Evolutionary conservation across 2,888 invertebrate species (phyloP), one percentile per base, ranked within the genome.

Genomic region (Timandra comae): DNA sequence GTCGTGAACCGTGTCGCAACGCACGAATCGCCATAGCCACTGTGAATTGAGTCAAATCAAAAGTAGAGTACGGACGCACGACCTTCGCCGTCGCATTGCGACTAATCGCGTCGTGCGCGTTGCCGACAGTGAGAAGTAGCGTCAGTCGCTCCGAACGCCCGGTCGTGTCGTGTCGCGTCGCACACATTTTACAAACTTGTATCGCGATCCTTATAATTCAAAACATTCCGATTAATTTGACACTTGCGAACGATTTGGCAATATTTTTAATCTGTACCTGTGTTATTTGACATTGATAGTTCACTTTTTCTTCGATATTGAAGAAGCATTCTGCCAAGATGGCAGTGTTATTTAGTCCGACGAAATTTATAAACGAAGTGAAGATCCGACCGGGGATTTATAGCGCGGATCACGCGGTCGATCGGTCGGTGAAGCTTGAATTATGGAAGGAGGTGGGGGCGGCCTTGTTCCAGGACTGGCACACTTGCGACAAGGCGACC

Each of bases 361-460:
- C 65, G 9, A 55, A 59, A 29, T 49, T 85, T 49, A 84, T 85
- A 52, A 75, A 74, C 33, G 85, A 79, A 55, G 67, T 82, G 21
- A 82, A 84, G 51, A 78, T 75, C 47, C 75, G 87, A 30, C 81
- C 78, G 0, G 71, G 65, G 0, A 44, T 82, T 38, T 82, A 77
- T 52, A 63, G 60, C 27, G 29, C 61, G 52, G 84, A 70, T 43
- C 70, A 81, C 57, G 80, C 88, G 43, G 63, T 86, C 33, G 78
- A 87, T 59, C 67, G 88, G 27, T 71, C 80, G 45, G 86, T 85
- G 39, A 73, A 73, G 42, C 54, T 84, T 33, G 56, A 57, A 30
- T 46, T 78, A 32, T 85, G 84, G 84, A 81, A 82, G 51, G 74
- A 84, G 42, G 63, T 85, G 12, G 84, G 82, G 12, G 74, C 74